These are phyloP conservation scores for Andrena flavipes DNA, from an alignment of 2,888 invertebrate species.

Conservation along the genomic window DNA sequence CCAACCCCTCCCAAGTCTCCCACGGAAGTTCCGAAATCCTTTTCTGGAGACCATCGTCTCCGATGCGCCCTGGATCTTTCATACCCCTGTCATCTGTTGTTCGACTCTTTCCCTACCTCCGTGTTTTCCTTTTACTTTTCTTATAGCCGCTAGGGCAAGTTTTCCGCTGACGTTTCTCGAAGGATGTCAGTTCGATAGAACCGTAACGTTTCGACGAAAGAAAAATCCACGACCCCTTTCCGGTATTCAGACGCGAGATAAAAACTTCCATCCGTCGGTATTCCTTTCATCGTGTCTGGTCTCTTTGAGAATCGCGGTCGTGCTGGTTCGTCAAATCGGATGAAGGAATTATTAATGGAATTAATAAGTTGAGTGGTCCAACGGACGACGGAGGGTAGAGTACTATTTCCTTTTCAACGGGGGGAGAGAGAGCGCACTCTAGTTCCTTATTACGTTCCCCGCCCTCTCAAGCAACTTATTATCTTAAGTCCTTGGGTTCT, in stretches of 20 bases:
- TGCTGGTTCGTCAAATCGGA: constrained; percentile 65
- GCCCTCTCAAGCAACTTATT: constrained; percentile 68
- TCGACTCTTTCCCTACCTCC: constrained; percentile 2
- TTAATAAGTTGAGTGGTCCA: constrained; percentile 72
- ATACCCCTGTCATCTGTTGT: constrained; percentile 1
- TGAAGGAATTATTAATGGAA: constrained; percentile 73
- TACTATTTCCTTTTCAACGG: constrained; percentile 66
- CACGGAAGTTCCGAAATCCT: constrained; percentile 40
- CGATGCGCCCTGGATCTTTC: constrained; percentile 30
- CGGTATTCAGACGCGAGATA: constrained; percentile 12
- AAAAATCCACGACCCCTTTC: constrained; percentile 13
- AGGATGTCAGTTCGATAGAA: background rate
- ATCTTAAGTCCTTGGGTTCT: constrained; percentile 72
- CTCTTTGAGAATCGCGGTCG: constrained; percentile 52
- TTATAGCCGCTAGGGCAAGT: background rate
- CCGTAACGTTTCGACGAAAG: background rate
- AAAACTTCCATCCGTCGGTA: constrained; percentile 29
- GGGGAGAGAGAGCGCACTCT: constrained; percentile 57
- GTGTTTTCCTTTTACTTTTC: background rate
- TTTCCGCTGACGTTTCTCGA: background rate
- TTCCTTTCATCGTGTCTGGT: constrained; percentile 11
- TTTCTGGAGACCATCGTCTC: constrained; percentile 17
- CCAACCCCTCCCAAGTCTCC: constrained; percentile 15
- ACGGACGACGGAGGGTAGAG: constrained; percentile 46
- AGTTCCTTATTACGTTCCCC: constrained; percentile 71